Conservation (phyloP, 2,113 vertebrate genomes). For the Pleuronectes platessa region DNA sequence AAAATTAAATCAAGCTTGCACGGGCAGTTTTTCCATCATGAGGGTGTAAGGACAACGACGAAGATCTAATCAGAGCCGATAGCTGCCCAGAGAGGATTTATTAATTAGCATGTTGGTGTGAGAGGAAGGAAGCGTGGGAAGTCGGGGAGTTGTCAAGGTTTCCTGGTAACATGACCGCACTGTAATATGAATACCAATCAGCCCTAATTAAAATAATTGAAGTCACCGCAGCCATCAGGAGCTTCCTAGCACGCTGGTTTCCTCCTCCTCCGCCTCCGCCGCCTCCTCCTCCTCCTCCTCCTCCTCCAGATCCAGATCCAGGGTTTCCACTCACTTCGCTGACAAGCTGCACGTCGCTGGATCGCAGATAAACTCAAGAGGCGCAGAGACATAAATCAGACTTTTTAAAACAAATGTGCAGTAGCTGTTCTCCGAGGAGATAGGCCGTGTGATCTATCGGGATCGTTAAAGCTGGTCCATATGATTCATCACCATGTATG, state of each 20-base stretch:
- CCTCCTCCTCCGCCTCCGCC: neutral
- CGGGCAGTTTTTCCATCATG: slow-evolving; percentile 29
- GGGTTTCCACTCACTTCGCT: slow-evolving; percentile 29
- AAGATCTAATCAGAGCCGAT: slow-evolving; percentile 52
- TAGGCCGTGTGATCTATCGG: slow-evolving; percentile 61
- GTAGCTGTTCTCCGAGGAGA: slow-evolving; percentile 47
- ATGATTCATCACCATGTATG: slow-evolving; percentile 50
- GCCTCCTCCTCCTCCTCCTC: neutral
- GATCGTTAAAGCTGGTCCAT: slow-evolving; percentile 37
- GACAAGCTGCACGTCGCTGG: slow-evolving; percentile 3
- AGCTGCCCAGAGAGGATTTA: slow-evolving; percentile 47
- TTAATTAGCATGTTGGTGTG: slow-evolving; percentile 55
- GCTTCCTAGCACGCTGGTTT: neutral
- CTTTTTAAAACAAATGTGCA: slow-evolving; percentile 51
- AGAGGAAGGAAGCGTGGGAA: slow-evolving; percentile 24
- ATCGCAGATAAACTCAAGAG: slow-evolving; percentile 52
- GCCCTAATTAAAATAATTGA: slow-evolving; percentile 48
- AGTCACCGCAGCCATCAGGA: slow-evolving; percentile 31
- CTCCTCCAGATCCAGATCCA: neutral
- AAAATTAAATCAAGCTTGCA: slow-evolving; percentile 29
- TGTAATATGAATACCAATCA: slow-evolving; percentile 56
- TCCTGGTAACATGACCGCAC: slow-evolving; percentile 39
- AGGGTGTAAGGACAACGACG: slow-evolving; percentile 34
- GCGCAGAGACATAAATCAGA: slow-evolving; percentile 65
- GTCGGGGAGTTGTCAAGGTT: slow-evolving; percentile 37